phyloP scores from a whole-genome alignment of 2,797 vertebrate species.

The Pogonophryne albipinna region DNA sequence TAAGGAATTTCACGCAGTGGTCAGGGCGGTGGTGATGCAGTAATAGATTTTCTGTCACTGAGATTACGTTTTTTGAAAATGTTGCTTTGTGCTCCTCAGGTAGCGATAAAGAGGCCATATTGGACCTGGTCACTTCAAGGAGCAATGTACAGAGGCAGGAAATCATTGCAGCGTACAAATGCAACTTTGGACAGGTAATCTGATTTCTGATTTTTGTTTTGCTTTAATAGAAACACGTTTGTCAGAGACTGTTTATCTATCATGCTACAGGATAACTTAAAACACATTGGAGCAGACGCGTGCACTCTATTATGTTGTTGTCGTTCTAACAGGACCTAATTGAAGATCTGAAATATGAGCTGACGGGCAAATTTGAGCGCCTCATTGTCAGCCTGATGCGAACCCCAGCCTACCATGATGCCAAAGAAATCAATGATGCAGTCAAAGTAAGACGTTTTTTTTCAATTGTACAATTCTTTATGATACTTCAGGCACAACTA shows the following conservation, averaged over 20 bases:
- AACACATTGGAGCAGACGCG: not conserved
- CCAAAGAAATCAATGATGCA: slow-evolving; percentile 97
- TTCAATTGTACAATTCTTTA: not conserved
- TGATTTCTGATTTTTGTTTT: not conserved
- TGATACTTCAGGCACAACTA: slow-evolving; percentile 1
- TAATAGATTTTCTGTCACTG: not conserved
- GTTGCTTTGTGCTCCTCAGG: slow-evolving; percentile 79
- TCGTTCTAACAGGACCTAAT: slow-evolving; percentile 90
- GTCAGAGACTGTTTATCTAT: not conserved
- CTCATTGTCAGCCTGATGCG: slow-evolving; percentile 96
- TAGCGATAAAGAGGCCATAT: slow-evolving; percentile 96
- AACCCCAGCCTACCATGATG: slow-evolving; percentile 90
- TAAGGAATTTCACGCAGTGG: not conserved
- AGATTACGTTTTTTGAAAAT: slow-evolving; percentile 5
- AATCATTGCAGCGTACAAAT: slow-evolving; percentile 91
- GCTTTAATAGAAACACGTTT: not conserved
- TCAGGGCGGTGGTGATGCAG: not conserved
- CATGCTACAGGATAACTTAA: not conserved
- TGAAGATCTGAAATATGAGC: slow-evolving; percentile 95
- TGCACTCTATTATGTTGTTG: not conserved
- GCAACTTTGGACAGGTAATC: slow-evolving; percentile 92
- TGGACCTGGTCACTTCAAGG: slow-evolving; percentile 92
- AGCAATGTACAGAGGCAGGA: slow-evolving; percentile 94
- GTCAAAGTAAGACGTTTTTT: slow-evolving; percentile 84
- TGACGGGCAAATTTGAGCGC: slow-evolving; percentile 97